Percentiles rank a stretch among this genome's conserved stretches.
phyloP scores from a whole-genome alignment of 2,797 vertebrate genomes.

The Characodon lateralis region DNA sequence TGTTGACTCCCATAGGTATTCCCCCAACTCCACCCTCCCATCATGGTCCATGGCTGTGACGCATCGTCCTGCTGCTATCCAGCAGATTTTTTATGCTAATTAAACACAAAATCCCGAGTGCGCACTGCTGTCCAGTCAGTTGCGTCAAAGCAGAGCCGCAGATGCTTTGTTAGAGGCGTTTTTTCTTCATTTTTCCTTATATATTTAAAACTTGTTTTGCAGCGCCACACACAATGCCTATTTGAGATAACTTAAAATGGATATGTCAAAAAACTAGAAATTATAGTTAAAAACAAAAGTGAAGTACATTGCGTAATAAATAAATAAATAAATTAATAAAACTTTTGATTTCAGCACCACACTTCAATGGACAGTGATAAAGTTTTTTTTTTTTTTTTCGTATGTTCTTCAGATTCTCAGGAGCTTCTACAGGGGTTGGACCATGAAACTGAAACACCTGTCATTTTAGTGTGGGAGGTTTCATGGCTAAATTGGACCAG shows the following conservation, averaged over 20 bases:
- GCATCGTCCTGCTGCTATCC: slow-evolving; percentile 82
- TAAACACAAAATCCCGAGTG: slow-evolving; percentile 71
- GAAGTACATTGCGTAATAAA: neutral
- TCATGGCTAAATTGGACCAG: too few relatives aligned
- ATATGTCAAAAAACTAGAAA: neutral
- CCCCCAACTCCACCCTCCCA: slow-evolving; percentile 39
- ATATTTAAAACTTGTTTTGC: neutral
- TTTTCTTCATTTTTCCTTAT: neutral
- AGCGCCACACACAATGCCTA: neutral
- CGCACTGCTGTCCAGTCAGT: slow-evolving; percentile 49
- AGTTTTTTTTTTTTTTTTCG: too few relatives aligned
- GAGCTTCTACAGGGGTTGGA: too few relatives aligned
- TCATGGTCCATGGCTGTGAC: slow-evolving; percentile 78
- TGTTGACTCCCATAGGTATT: slow-evolving; percentile 75
- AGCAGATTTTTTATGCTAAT: slow-evolving; percentile 85
- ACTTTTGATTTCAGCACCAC: slow-evolving; percentile 62
- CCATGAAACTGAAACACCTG: too few relatives aligned
- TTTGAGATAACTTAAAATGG: neutral
- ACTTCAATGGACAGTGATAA: slow-evolving; percentile 56
- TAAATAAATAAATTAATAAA: too few relatives aligned
- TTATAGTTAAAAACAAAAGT: neutral
- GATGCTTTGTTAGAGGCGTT: neutral
- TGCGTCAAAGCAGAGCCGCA: slow-evolving; percentile 16
- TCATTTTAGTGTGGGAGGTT: too few relatives aligned
- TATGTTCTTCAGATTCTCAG: too few relatives aligned